Evolutionary conservation across 2,113 vertebrate species (phyloP).

Genomic region (Arvicanthis niloticus): DNA sequence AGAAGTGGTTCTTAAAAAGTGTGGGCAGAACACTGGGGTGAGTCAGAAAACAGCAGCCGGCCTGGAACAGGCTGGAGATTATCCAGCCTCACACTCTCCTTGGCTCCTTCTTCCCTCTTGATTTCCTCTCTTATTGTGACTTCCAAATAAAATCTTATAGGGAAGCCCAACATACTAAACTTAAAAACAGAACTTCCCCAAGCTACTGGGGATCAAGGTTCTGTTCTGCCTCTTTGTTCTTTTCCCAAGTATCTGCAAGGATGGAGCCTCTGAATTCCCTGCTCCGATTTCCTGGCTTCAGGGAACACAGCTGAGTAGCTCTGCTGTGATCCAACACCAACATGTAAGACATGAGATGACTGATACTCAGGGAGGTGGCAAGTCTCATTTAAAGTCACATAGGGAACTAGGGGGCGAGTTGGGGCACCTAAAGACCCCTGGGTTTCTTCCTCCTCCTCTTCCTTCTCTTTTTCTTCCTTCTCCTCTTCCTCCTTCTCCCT

Average conservation of each 20-base stretch:
- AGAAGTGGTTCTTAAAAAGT: slow-evolving; percentile 51
- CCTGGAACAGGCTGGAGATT: not conserved
- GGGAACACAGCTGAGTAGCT: not conserved
- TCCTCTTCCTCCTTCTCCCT: not conserved
- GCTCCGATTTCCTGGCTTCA: not conserved
- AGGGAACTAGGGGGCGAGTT: not conserved
- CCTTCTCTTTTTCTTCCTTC: not conserved
- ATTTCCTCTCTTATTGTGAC: slow-evolving; percentile 6
- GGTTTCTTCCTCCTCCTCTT: not conserved
- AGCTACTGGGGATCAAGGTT: not conserved
- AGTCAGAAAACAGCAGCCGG: not conserved
- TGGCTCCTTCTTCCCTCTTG: not conserved
- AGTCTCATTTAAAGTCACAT: not conserved
- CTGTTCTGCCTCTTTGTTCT: not conserved
- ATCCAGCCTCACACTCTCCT: not conserved
- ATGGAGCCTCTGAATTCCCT: accelerated
- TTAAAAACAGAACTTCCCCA: slow-evolving; percentile 21
- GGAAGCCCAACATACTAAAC: not conserved
- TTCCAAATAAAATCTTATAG: slow-evolving; percentile 2
- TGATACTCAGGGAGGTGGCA: not conserved
- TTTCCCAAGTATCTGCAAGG: not conserved
- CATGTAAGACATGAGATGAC: accelerated
- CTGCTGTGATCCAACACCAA: not conserved
- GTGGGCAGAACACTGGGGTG: not conserved
- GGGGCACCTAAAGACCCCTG: not conserved